Evolutionary conservation across 1,140 invertebrate genomes (phyloP).

Genomic region (Leptinotarsa texana): DNA sequence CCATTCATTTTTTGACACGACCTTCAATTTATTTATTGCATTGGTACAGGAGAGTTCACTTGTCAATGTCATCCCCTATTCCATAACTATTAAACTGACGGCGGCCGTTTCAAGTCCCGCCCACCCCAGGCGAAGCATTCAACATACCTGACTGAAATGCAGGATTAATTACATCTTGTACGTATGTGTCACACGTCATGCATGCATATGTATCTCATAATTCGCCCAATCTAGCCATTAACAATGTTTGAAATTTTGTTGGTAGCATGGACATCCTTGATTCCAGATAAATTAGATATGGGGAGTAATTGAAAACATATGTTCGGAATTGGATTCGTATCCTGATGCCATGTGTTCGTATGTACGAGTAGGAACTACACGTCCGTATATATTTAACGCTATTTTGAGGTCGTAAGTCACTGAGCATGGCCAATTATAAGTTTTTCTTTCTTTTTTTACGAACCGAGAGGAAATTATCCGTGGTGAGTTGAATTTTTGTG

Average conservation of each 20-base stretch:
- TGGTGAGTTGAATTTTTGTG: neutral
- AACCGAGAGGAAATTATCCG: neutral
- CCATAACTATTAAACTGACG: too few relatives aligned
- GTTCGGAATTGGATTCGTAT: neutral
- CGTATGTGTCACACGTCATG: neutral
- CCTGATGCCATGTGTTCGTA: neutral
- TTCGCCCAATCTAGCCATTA: neutral
- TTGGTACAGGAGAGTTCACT: too few relatives aligned
- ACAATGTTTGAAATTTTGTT: neutral
- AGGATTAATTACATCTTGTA: too few relatives aligned
- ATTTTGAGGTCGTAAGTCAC: slow-evolving; percentile 8
- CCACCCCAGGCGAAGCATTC: too few relatives aligned
- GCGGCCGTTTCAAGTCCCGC: too few relatives aligned
- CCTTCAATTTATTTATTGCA: too few relatives aligned
- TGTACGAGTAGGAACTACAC: neutral
- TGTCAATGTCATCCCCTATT: too few relatives aligned
- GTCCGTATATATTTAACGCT: slow-evolving; percentile 8
- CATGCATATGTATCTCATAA: neutral
- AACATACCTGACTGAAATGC: too few relatives aligned
- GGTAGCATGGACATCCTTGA: neutral
- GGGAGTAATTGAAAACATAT: slow-evolving; percentile 3
- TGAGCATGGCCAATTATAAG: neutral
- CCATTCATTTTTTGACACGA: too few relatives aligned
- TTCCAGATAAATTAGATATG: slow-evolving; percentile 1
- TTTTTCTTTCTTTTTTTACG: slow-evolving; percentile 1